Conservation (phyloP, 2,888 invertebrate genomes). For the Apantesis nais region DNA sequence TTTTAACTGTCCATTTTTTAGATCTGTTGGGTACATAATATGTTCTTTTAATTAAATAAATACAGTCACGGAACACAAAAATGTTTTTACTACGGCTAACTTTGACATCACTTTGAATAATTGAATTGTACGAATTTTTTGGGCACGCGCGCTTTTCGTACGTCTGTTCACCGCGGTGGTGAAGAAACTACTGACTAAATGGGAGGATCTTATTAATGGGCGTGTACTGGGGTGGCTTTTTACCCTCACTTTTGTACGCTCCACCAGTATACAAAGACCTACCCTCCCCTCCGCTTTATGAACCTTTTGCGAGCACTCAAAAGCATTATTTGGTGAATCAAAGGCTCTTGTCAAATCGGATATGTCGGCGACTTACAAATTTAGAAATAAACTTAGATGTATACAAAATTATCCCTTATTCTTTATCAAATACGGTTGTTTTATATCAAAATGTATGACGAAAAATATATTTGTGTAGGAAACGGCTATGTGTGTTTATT, state of each 20-base stretch:
- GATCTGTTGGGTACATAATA: conserved; percentile 81
- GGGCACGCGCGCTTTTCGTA: conserved; percentile 27
- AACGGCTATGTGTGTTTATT: conserved; percentile 52
- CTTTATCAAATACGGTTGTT: conserved; percentile 24
- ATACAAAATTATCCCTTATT: conserved; percentile 39
- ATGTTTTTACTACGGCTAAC: conserved; percentile 20
- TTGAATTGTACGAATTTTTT: background rate
- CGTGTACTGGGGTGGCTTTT: conserved; percentile 78
- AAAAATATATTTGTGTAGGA: conserved; percentile 35
- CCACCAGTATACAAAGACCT: conserved; percentile 59
- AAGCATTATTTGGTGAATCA: conserved; percentile 11
- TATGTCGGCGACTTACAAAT: conserved; percentile 58
- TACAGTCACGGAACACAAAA: conserved; percentile 36
- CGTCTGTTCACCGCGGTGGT: conserved; percentile 55
- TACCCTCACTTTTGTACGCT: conserved; percentile 70
- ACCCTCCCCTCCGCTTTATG: conserved; percentile 40
- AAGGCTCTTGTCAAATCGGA: conserved; percentile 55
- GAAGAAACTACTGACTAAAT: conserved; percentile 65
- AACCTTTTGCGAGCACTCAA: conserved; percentile 17
- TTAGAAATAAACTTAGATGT: conserved; percentile 32
- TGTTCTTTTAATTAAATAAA: conserved; percentile 39
- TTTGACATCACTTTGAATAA: conserved; percentile 34
- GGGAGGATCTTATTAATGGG: conserved; percentile 76
- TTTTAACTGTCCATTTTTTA: conserved; percentile 78
- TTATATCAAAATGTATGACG: conserved; percentile 23